phyloP scores from a whole-genome alignment of 2,797 vertebrate genomes.

The Gypaetus barbatus region DNA sequence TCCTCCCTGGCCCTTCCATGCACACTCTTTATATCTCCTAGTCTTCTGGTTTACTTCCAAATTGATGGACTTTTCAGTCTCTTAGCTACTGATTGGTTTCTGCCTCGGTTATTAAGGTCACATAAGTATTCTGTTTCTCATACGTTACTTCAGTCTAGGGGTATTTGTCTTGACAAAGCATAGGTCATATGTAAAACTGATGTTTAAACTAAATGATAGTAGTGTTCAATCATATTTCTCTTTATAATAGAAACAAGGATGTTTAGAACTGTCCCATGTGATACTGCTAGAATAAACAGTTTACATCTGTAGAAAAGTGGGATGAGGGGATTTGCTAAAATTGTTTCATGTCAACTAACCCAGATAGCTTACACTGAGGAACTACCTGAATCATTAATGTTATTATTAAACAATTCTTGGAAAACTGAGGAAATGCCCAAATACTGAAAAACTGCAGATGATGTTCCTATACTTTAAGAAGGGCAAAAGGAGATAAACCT shows the following conservation, averaged over 20 bases:
- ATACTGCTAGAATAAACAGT: not conserved
- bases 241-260: not conserved
- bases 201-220: not conserved
- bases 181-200: not conserved
- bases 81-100: not conserved
- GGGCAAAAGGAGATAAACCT: not conserved
- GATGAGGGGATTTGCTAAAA: not conserved
- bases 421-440: not conserved
- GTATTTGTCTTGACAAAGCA: not conserved
- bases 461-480: not conserved
- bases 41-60: not conserved
- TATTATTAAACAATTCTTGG: not conserved
- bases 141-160: rapidly evolving
- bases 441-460: not conserved
- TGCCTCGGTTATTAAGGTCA: not conserved
- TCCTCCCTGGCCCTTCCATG: not conserved
- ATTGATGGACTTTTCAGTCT: not conserved
- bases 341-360: not conserved
- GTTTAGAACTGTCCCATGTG: not conserved
- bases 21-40: not conserved
- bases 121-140: not conserved
- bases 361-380: not conserved
- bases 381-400: not conserved
- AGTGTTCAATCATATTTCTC: not conserved
- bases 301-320: not conserved